phyloP scores from a whole-genome alignment of 2,113 vertebrate genomes.

The Osmerus mordax region DNA sequence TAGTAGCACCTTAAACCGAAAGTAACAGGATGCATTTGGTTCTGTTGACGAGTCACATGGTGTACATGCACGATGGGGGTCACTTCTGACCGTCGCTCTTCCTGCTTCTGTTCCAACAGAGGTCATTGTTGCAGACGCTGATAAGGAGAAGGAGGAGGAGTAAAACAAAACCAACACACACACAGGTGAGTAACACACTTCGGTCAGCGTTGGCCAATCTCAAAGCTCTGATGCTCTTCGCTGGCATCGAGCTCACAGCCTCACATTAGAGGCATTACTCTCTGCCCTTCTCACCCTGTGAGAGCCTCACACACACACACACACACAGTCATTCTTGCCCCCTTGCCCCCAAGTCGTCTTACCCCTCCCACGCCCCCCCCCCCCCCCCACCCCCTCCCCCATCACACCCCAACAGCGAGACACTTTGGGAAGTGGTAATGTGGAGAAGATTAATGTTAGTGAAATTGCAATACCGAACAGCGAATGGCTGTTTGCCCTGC shows the following conservation, averaged over 20 bases:
- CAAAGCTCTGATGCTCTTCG: background rate
- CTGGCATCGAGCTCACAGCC: background rate
- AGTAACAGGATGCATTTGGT: too few species aligned
- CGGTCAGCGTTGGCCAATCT: background rate
- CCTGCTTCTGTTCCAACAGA: conserved; percentile 51
- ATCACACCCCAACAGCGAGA: background rate
- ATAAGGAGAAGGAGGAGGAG: conserved; percentile 42
- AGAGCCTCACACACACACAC: background rate
- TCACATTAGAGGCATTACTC: conserved; percentile 8
- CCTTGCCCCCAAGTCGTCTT: conserved; percentile 2
- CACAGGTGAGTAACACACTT: conserved; percentile 29
- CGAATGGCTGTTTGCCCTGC: conserved; percentile 31
- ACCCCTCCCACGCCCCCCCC: background rate
- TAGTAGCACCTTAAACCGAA: too few species aligned
- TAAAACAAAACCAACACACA: conserved; percentile 5
- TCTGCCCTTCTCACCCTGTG: conserved; percentile 2
- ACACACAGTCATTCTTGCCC: background rate
- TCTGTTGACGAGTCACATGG: too few species aligned
- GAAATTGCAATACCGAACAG: conserved; percentile 36
- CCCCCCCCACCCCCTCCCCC: background rate
- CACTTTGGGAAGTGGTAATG: conserved; percentile 51
- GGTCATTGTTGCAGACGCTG: conserved; percentile 50
- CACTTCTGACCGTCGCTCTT: background rate
- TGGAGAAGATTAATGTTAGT: conserved; percentile 39
- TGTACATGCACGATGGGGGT: too few species aligned